Base-by-base conservation (phyloP, 2,113 vertebrate species). In the Tonatia bakeri region DNA sequence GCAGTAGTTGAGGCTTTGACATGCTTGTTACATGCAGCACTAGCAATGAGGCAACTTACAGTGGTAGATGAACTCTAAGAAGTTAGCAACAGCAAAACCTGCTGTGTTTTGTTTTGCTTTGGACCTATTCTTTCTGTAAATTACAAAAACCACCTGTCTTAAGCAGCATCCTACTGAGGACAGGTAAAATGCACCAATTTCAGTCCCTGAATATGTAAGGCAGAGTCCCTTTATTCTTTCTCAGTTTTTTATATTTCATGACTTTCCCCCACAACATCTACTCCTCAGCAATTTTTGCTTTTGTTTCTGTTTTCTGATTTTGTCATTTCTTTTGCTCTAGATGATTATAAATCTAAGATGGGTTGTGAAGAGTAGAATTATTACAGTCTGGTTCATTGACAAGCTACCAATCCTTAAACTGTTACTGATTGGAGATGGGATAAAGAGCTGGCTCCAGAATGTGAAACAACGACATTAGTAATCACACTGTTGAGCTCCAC, bases 11-110 rank as follows among this genome's bases (percentile, higher is more conserved):
- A 98, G 94, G 91, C 93, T 95, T 95, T 77, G 95, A 96, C 91
- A 33, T 64, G 96, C 94, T 97, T 97, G 15, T 80, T 80, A 91
- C 95, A 95, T 96, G 72, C 64, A 75, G 80, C 70, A 76, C 93
- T 90, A 97, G 92, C 91, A 95, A 77, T 0, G 2, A 89, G 95
- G 92, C 92, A 95, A 96, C 59, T 20, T 92, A 94, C 96, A 83
- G 87, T 40, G 94, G 94, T 79, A 94, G 86, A 91, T 77, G 94
- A 14, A 93, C 70, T 94, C 19, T 87, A 96, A 96, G 94, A 97
- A 98, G 98, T 97, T 96, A 97, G 54, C 91, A 95, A 86, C 83
- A 94, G 89, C 95, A 92, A 92, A 84, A 88, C 15, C 73, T 94
- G 67, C 90, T 95, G 84, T 96, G 85, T 87, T 91, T 96, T 94